Evolutionary conservation across 2,113 vertebrate genomes (phyloP).

Genomic region (Ceyx melanurus): DNA sequence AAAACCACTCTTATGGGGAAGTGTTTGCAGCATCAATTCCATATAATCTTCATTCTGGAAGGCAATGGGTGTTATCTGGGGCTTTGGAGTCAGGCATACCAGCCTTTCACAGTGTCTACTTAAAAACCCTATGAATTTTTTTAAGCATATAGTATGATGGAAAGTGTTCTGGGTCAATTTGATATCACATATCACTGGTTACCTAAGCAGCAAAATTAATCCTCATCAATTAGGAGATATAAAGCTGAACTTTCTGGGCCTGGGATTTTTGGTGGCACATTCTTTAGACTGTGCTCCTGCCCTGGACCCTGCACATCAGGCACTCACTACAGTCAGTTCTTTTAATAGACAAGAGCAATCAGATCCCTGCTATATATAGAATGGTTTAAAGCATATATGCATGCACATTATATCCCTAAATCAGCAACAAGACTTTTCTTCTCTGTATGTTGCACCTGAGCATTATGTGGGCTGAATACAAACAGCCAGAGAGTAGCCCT

Average conservation of each 20-base stretch:
- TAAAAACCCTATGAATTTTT: neutral
- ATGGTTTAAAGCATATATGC: neutral
- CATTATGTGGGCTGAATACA: neutral
- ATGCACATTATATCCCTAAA: neutral
- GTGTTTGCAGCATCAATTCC: neutral
- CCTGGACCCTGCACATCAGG: neutral
- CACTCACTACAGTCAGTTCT: neutral
- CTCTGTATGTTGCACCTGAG: neutral
- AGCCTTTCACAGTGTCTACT: neutral
- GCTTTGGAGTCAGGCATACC: neutral
- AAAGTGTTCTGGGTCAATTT: neutral
- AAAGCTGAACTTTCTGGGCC: neutral
- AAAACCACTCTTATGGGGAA: neutral
- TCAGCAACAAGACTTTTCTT: neutral
- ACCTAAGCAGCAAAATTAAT: neutral
- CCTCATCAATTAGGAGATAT: neutral
- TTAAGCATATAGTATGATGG: neutral
- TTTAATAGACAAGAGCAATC: slow-evolving; percentile 6
- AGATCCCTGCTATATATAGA: neutral
- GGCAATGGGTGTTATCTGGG: neutral
- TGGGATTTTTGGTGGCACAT: neutral
- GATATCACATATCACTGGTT: neutral
- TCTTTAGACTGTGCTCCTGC: neutral
- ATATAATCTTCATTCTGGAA: neutral
- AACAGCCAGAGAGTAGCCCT: neutral